Evolutionary conservation across 2,113 vertebrate genomes (phyloP), one percentile per base, ranked within the genome.

Genomic region (Tyrannus savana): DNA sequence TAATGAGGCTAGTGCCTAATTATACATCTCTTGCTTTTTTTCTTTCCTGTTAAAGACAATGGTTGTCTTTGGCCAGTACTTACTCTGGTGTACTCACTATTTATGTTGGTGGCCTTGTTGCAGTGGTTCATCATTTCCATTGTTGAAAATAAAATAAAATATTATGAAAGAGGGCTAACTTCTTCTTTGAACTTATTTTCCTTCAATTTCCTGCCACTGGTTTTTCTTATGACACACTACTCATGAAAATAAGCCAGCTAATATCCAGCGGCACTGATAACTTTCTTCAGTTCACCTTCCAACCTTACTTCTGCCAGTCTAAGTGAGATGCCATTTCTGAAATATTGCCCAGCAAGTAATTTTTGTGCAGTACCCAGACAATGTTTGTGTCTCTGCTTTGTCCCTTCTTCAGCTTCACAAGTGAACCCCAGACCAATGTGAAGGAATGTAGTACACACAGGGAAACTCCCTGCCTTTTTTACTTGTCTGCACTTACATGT

Each of bases 111-210:
- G 41, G 7, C 37, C 87, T 78, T 77, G 22, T 68, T 87, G 33
- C 24, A 50, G 4, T 12, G 10, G 14, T 55, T 76, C 41, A 22
- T 50, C 25, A 69, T 58, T 76, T 62, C 3, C 14, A 9, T 27
- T 33, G 33, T 27, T 83, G 58, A 84, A 93, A 91, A 56, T 44
- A 60, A 42, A 82, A 75, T 37, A 63, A 91, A 85, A 72, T 55
- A 35, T 12, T 19, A 3, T 49, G 50, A 58, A 84, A 66, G 3
- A 11, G 46, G 19, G 10, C 27, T 16, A 62, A 68, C 27, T 67
- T 78, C 10, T 55, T 73, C 8, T 73, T 87, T 71, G 58, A 76
- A 42, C 53, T 56, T 71, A 30, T 63, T 19, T 79, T 60, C 7
- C 31, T 76, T 79, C 53, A 33, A 17, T 78, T 83, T 91, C 13